Base-by-base conservation (phyloP, 2,888 invertebrate genomes). In the Elegia similella region DNA sequence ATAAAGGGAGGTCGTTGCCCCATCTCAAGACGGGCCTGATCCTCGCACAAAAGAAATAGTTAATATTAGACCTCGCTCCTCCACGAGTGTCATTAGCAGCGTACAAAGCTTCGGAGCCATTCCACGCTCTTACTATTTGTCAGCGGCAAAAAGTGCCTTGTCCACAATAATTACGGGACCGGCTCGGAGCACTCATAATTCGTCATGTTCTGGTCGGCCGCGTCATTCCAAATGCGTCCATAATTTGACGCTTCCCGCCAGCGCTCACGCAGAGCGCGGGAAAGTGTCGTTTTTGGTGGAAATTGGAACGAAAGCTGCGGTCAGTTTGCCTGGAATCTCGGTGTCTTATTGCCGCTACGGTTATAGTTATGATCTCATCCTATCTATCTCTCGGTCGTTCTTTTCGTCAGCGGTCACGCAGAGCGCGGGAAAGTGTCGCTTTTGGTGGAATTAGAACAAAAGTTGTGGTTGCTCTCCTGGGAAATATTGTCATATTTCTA, bases 101-200 rank as follows among this genome's bases (percentile, higher is more conserved):
- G 81, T 81, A 88, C 88, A 89, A 88, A 88, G 88, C 86, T 82
- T 73, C 84, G 75, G 73, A 86, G 83, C 85, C 86, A 86, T 87
- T 88, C 88, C 85, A 85, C 79, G 86, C 82, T 85, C 82, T 82
- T 86, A 86, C 89, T 89, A 89, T 91, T 90, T 88, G 89, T 90
- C 87, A 86, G 86, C 78, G 80, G 88, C 86, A 89, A 90, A 90
- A 91, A 91, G 82, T 86, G 85, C 82, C 89, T 87, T 86, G 89
- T 88, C 90, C 88, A 88, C 88, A 88, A 89, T 91, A 88, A 91
- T 91, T 91, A 91, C 86, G 88, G 82, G 88, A 85, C 89, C 82
- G 86, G 87, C 86, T 88, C 80, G 83, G 83, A 84, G 84, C 82
- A 81, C 80, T 84, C 84, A 81, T 89, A 88, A 89, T 91, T 90